Base-by-base conservation (phyloP, 2,888 invertebrate species). In the Ormyrus pomaceus region DNA sequence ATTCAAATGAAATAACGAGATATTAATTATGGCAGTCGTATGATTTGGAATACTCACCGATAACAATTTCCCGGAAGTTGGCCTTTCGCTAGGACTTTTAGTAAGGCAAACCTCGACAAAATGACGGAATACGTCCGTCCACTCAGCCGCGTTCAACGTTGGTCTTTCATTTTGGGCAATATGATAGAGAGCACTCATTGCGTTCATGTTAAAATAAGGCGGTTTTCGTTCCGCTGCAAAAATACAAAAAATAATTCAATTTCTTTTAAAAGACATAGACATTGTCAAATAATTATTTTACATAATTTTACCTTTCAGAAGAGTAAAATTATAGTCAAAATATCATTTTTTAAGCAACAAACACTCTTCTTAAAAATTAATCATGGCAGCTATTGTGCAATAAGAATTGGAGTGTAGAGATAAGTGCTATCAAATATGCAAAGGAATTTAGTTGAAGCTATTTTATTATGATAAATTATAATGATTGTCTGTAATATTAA, bases 191-290 rank as follows among this genome's bases (percentile, higher is more conserved):
- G 99, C 99, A 87, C 99, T 99, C 99, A 99, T 99, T 83, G 99
- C 99, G 92, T 99, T 99, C 99, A 99, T 99, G 91, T 99, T 99
- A 92, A 99, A 99, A 92, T 99, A 97, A 10, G 99, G 99, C 77
- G 99, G 99, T 91, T 99, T 99, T 81, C 99, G 94, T 92, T 99
- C 99, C 82, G 99, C 99, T 94, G 88, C 74, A 91, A 89, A 34
- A 34, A 34, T 34, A 34, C 34, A 34, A 34, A 34, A 34, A 34
- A 4, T 34, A 34, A 34, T 34, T 34, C 4, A 34, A 34, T 34
- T 34, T 34, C 34, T 34, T 34, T 34, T 34, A 34, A 34, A 4
- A 34, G 0, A 3, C 34, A 34, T 34, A 34, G 34, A 34, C 34
- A 34, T 34, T 34, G 4, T 34, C 34, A 34, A 34, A 34, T 34